A percentile compares a stretch with the other conserved stretches of the same genome.
phyloP scores from a whole-genome alignment of 2,888 invertebrate species.

The Phyto melanocephala region DNA sequence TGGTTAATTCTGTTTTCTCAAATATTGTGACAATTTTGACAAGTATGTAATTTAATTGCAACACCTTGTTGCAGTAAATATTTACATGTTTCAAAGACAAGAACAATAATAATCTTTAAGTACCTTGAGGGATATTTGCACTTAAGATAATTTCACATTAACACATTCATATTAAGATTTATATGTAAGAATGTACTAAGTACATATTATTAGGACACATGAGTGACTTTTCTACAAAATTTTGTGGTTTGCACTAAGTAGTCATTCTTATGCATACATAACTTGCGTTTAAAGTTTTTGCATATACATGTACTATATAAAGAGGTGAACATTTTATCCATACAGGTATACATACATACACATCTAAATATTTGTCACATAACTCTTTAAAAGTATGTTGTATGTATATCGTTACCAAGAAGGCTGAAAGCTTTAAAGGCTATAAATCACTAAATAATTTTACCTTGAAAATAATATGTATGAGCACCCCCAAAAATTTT shows the following conservation, averaged over 20 bases:
- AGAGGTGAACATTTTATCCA: not conserved
- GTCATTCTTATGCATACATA: not conserved
- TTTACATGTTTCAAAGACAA: conserved; percentile 32
- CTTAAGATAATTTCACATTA: conserved; percentile 54
- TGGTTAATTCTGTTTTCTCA: conserved; percentile 56
- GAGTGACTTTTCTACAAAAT: conserved; percentile 51
- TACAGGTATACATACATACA: not conserved
- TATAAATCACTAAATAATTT: too few species aligned
- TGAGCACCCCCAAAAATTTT: too few species aligned
- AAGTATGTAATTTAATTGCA: conserved; percentile 51
- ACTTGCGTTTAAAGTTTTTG: not conserved
- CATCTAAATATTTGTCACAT: conserved; percentile 17
- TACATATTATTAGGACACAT: conserved; percentile 53
- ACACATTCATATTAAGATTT: not conserved
- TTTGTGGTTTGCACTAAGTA: conserved; percentile 50
- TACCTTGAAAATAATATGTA: too few species aligned
- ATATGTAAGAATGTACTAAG: not conserved
- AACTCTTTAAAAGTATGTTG: too few species aligned
- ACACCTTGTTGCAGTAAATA: conserved; percentile 45
- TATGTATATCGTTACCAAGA: too few species aligned
- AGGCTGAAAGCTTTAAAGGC: too few species aligned
- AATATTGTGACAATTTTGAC: conserved; percentile 35
- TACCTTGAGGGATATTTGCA: conserved; percentile 66
- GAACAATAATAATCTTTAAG: conserved; percentile 53
- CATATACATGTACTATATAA: not conserved